These are phyloP conservation scores for Epinotia demarniana DNA, from an alignment of 2,888 invertebrate species.

Conservation along the genomic window DNA sequence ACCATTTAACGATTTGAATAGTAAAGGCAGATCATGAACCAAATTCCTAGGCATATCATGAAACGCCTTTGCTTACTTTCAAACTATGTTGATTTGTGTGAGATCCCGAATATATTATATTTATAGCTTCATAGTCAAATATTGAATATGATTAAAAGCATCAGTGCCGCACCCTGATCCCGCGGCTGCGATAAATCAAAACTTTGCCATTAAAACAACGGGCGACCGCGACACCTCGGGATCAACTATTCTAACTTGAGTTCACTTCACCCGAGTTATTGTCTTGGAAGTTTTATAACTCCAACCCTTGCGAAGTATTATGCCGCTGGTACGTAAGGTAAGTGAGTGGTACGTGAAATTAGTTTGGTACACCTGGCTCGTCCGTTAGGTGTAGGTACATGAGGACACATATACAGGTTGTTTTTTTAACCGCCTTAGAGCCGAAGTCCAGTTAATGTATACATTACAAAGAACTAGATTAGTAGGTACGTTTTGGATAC, in stretches of 20 bases:
- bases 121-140: slow-evolving; percentile 48
- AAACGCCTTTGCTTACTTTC: no score
- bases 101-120: no score
- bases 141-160: slow-evolving; percentile 65
- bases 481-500: no score
- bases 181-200: slow-evolving; percentile 72
- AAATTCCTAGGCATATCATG: no score
- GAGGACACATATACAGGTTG: not conserved
- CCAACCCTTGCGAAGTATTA: slow-evolving; percentile 50
- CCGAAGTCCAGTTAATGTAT: no score
- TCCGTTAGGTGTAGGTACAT: not conserved
- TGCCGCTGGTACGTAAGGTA: slow-evolving; percentile 26
- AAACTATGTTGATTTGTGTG: no score
- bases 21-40: no score
- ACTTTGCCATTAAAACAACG: slow-evolving; percentile 75
- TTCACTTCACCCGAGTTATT: slow-evolving; percentile 68
- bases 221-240: slow-evolving; percentile 69
- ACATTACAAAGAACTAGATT: no score
- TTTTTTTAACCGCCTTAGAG: no score
- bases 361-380: slow-evolving; percentile 16
- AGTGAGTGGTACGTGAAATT: slow-evolving; percentile 39
- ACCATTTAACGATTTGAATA: no score
- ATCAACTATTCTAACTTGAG: slow-evolving; percentile 71
- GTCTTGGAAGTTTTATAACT: slow-evolving; percentile 71
- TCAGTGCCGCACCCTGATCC: slow-evolving; percentile 62